A percentile compares a stretch with the other conserved stretches of the same genome.
Conservation (phyloP, 92 coral and sea anemone species). For the Galaxea fascicularis region DNA sequence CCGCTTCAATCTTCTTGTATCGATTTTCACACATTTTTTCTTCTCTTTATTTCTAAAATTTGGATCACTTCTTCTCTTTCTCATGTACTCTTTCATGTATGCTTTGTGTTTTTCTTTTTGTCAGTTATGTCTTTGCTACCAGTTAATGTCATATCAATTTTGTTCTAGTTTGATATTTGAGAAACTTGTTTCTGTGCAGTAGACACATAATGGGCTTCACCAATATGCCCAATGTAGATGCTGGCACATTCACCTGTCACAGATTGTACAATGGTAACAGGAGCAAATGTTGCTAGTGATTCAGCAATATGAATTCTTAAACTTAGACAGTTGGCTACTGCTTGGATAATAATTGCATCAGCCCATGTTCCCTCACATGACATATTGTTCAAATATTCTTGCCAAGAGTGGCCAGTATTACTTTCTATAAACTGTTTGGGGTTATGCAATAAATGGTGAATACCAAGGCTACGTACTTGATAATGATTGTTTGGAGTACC, state of each 20-base stretch:
- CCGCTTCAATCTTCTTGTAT: neutral
- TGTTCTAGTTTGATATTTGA: neutral
- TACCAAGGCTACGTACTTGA: slow-evolving; percentile 48
- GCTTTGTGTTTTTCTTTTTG: neutral
- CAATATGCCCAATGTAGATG: neutral
- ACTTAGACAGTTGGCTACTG: no score
- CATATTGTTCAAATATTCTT: slow-evolving; percentile 55
- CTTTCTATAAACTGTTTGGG: slow-evolving; percentile 57
- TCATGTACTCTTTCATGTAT: neutral
- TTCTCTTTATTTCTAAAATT: neutral
- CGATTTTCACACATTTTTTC: neutral
- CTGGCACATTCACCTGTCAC: neutral
- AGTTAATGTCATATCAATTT: neutral
- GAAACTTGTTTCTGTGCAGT: neutral
- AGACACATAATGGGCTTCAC: neutral
- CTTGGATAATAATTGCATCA: slow-evolving; percentile 72
- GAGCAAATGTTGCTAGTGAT: neutral
- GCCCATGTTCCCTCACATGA: slow-evolving; percentile 72
- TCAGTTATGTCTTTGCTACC: neutral
- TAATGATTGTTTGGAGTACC: slow-evolving; percentile 43
- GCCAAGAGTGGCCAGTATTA: slow-evolving; percentile 62
- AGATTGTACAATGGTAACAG: neutral
- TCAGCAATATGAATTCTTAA: no score
- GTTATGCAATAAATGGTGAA: slow-evolving; percentile 50
- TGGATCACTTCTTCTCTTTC: neutral